These are phyloP conservation scores for Chorisops tibialis DNA, from an alignment of 2,888 invertebrate species.

Conservation along the genomic window DNA sequence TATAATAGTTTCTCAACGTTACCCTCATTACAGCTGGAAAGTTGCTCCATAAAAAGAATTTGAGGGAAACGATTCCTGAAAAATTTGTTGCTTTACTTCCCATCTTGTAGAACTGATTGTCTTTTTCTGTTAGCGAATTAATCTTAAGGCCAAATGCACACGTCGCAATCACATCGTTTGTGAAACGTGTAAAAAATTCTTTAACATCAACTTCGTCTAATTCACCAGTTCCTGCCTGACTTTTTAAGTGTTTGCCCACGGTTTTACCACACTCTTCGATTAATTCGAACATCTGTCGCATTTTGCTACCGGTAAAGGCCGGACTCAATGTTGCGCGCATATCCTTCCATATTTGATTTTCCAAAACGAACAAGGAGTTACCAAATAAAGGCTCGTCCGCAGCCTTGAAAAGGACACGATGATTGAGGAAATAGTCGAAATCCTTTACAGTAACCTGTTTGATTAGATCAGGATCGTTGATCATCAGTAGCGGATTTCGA, in stretches of 20 bases:
- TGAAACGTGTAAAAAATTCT: too few relatives aligned
- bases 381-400: slow-evolving; percentile 54
- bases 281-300: too few relatives aligned
- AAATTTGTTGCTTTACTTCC: slow-evolving; percentile 54
- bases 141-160: slow-evolving; percentile 54
- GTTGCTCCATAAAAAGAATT: too few relatives aligned
- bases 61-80: too few relatives aligned
- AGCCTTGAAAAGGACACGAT: slow-evolving; percentile 48
- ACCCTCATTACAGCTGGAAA: too few relatives aligned
- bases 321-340: slow-evolving; percentile 53
- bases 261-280: too few relatives aligned
- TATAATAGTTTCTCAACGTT: too few relatives aligned
- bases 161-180: too few relatives aligned
- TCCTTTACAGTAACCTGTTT: slow-evolving; percentile 58
- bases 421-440: slow-evolving; percentile 58
- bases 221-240: too few relatives aligned
- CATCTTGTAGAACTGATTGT: slow-evolving; percentile 57
- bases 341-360: slow-evolving; percentile 51
- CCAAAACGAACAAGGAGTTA: slow-evolving; percentile 47
- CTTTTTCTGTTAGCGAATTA: slow-evolving; percentile 54
- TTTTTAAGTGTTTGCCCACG: background rate
- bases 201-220: too few relatives aligned
- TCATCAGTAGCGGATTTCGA: slow-evolving; percentile 47
- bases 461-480: slow-evolving; percentile 57
- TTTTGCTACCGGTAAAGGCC: slow-evolving; percentile 53